Evolutionary conservation across 2,797 vertebrate species (phyloP).

Genomic region (Premnoplex brunnescens): DNA sequence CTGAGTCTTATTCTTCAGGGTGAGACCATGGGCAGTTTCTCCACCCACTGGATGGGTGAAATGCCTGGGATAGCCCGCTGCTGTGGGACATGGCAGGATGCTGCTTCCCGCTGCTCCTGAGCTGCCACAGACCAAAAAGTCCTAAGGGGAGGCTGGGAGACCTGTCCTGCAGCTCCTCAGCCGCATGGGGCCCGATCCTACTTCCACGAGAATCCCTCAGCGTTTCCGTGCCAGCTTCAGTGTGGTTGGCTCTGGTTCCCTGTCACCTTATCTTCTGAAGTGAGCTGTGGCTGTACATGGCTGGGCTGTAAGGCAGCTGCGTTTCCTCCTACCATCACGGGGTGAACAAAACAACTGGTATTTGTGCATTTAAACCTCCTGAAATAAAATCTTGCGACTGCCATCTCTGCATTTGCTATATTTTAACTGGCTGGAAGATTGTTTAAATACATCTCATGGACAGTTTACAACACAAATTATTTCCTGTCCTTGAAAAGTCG

Average conservation of each 20-base stretch:
- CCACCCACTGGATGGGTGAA: not conserved
- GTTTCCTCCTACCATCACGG: not conserved
- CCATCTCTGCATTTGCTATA: not conserved
- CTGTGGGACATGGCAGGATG: not conserved
- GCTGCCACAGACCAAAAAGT: not conserved
- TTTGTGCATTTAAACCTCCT: not conserved
- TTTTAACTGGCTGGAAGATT: constrained; percentile 9
- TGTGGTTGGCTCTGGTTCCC: not conserved
- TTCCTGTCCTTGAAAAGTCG: constrained; percentile 19
- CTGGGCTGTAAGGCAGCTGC: not conserved
- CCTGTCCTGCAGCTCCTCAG: not conserved
- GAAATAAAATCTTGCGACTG: not conserved
- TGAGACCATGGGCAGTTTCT: not conserved
- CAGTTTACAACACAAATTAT: constrained; percentile 28
- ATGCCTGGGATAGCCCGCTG: not conserved
- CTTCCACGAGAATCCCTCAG: not conserved
- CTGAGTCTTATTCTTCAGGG: not conserved
- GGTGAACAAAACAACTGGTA: not conserved
- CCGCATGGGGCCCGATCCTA: not conserved
- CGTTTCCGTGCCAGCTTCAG: fast-evolving
- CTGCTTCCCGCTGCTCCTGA: not conserved
- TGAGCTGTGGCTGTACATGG: not conserved
- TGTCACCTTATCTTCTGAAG: not conserved
- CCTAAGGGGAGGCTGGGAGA: not conserved
- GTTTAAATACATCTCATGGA: constrained; percentile 31